Base-by-base conservation (phyloP, 2,888 invertebrate species). In the Drosophila tripunctata region DNA sequence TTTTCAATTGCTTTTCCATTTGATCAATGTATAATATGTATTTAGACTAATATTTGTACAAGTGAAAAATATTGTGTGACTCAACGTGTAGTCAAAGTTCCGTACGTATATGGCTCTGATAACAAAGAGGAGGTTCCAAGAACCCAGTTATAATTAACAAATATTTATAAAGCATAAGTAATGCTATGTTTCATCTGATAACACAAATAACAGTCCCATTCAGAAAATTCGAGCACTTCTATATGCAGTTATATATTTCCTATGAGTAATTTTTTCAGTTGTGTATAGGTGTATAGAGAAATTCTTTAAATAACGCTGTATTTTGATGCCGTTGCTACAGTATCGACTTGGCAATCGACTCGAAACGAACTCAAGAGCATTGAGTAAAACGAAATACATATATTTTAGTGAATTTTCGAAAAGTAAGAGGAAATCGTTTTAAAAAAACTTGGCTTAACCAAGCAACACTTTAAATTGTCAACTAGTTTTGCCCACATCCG, bases 401-500 rank as follows among this genome's bases (percentile, higher is more conserved):
- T 10, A n/a, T n/a, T 48, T 35, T 24, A 19, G 14, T 2, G 47
- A 35, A 8, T 31, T 19, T 1, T 24, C 5, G 2, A 22, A 33
- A 52, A 35, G 8, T 19, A 21, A 31, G 12, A 27, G 12, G 19
- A 14, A 31, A 41, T 15, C n/a, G 15, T 30, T 31, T 48, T 30
- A 2, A 2, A 19, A 2, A 19, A 8, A 8, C 27, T 30, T 31
- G 27, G 12, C 24, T 31, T 15, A 1, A 12, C 7, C 31, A 17
- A 27, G 17, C 10, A n/a, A 7, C 14, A 60, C 31, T 38, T 30
- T 19, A 50, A 62, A 62, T 36, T 69, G 48, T 14, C 45, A 52
- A 63, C 40, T 52, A 61, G 58, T 52, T 41, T 47, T 40, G 14
- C 33, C 61, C 72, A 52, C 65, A 17, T 41, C 61, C 54, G 15